Conservation (phyloP, 2,888 invertebrate species). For the Thera britannica region DNA sequence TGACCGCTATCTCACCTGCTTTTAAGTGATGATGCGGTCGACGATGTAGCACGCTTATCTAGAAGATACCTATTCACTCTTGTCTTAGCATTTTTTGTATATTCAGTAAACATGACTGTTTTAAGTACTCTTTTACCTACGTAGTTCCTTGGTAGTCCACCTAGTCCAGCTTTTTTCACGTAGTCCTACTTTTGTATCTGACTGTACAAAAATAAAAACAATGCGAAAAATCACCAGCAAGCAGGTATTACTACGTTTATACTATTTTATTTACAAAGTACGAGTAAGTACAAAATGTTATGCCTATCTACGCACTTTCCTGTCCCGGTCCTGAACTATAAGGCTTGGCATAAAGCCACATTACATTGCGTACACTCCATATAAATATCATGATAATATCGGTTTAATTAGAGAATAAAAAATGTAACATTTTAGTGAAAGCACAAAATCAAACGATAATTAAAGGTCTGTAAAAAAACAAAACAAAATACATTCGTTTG, state of each 20-base stretch:
- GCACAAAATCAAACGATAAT: background rate
- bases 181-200: background rate
- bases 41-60: too few relatives aligned
- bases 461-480: background rate
- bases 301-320: constrained; percentile 49
- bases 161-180: background rate
- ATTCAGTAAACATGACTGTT: too few relatives aligned
- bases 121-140: too few relatives aligned
- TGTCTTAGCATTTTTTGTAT: too few relatives aligned
- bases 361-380: constrained; percentile 50
- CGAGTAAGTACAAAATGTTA: constrained; percentile 64
- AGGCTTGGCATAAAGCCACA: constrained; percentile 69
- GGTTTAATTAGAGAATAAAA: background rate
- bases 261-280: constrained; percentile 52
- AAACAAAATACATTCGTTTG: background rate
- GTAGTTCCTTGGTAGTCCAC: too few relatives aligned
- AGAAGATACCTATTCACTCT: too few relatives aligned
- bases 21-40: too few relatives aligned
- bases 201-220: constrained; percentile 36
- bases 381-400: background rate
- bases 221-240: constrained; percentile 51
- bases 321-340: constrained; percentile 63
- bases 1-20: too few relatives aligned
- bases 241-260: constrained; percentile 48
- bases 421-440: background rate